A percentile compares a stretch with the other conserved stretches of the same genome.
Evolutionary conservation across 2,888 invertebrate genomes (phyloP).

Genomic region (Dioctria rufipes): DNA sequence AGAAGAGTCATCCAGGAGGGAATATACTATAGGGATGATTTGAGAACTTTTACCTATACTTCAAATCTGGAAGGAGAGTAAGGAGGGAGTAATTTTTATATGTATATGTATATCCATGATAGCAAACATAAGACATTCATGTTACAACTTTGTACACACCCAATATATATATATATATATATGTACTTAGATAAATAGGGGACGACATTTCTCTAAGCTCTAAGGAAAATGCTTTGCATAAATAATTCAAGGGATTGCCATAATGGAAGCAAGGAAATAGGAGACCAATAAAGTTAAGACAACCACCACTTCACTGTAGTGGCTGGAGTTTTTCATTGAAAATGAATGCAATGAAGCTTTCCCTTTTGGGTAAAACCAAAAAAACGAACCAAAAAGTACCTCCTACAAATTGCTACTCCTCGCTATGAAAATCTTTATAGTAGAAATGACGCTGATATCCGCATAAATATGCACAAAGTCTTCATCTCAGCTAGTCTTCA

Average conservation of each 20-base stretch:
- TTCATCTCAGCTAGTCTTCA: not conserved
- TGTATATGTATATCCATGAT: too few relatives aligned
- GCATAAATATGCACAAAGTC: constrained; percentile 22
- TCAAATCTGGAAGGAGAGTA: not conserved
- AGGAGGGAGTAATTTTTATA: too few relatives aligned
- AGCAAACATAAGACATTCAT: constrained; percentile 13
- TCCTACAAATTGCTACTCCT: not conserved
- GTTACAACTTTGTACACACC: constrained; percentile 21
- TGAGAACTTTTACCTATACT: constrained; percentile 18
- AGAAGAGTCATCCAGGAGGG: too few relatives aligned
- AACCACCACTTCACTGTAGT: not conserved
- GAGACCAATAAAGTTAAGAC: not conserved
- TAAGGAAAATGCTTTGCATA: constrained; percentile 29
- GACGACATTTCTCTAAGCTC: constrained; percentile 10
- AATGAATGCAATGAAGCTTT: not conserved
- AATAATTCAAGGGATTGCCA: constrained; percentile 24
- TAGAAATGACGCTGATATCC: not conserved
- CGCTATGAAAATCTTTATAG: not conserved
- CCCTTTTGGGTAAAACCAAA: not conserved
- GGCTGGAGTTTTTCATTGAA: not conserved
- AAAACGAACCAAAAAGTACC: not conserved
- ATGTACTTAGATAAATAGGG: too few relatives aligned
- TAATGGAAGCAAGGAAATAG: not conserved
- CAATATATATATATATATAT: constrained; percentile 4
- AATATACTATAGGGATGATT: not conserved